A percentile compares a stretch with the other conserved stretches of the same genome.
Evolutionary conservation across 2,113 vertebrate genomes (phyloP).

Genomic region (Thamnophis sirtalis): DNA sequence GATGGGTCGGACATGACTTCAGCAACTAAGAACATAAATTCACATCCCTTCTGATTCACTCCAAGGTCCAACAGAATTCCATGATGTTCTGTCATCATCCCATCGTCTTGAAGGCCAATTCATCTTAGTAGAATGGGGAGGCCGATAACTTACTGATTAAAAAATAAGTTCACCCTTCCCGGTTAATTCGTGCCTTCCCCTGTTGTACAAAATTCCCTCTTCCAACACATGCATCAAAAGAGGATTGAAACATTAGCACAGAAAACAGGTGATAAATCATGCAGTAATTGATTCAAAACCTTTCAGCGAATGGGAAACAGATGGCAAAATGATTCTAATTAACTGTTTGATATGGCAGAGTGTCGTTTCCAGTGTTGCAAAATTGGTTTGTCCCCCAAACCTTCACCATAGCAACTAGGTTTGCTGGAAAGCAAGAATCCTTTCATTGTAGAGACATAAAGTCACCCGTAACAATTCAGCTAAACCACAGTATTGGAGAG

Average conservation of each 20-base stretch:
- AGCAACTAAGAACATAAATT: neutral
- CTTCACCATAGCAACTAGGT: conserved; percentile 71
- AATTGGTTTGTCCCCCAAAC: conserved; percentile 55
- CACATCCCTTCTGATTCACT: accelerated
- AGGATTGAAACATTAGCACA: conserved; percentile 46
- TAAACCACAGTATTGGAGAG: conserved; percentile 33
- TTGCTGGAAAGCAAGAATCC: conserved; percentile 65
- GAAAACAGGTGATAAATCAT: conserved; percentile 77
- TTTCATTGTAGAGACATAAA: conserved; percentile 35
- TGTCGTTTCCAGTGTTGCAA: conserved; percentile 64
- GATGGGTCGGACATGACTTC: too few species aligned
- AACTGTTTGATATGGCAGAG: conserved; percentile 60
- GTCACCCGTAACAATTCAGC: conserved; percentile 36
- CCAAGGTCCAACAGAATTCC: conserved; percentile 11
- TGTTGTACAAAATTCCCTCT: conserved; percentile 34
- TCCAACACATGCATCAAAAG: conserved; percentile 52
- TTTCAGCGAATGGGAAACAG: conserved; percentile 71
- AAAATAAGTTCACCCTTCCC: conserved; percentile 17
- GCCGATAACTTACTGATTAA: conserved; percentile 30
- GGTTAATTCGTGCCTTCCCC: neutral
- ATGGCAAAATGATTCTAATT: conserved; percentile 68
- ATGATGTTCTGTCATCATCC: neutral
- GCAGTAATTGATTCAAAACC: conserved; percentile 59
- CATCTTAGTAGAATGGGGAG: conserved; percentile 22
- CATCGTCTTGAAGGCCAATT: conserved; percentile 22